phyloP scores from a whole-genome alignment of 2,888 invertebrate genomes.

The Epirrita christyi region DNA sequence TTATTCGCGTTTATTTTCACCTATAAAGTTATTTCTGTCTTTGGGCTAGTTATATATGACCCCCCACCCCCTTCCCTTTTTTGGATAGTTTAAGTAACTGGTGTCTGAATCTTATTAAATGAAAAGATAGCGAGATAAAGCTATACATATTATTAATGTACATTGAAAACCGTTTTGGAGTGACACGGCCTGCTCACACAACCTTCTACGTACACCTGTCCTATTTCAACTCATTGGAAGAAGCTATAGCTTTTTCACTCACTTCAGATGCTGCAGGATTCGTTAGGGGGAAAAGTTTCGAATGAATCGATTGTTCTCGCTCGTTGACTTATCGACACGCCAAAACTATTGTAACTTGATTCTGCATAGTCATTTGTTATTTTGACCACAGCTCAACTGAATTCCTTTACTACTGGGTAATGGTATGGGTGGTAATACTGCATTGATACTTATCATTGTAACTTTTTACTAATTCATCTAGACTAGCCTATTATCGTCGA shows the following conservation, averaged over 20 bases:
- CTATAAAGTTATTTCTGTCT: too few species aligned
- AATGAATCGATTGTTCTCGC: conserved; percentile 39
- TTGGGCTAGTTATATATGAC: too few species aligned
- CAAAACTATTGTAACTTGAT: conserved; percentile 28
- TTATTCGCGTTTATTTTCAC: too few species aligned
- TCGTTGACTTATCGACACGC: conserved; percentile 37
- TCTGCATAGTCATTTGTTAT: conserved; percentile 7
- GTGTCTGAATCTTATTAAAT: too few species aligned
- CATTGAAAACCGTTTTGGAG: not conserved
- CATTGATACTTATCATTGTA: too few species aligned
- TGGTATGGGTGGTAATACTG: too few species aligned
- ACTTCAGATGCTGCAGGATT: conserved; percentile 29
- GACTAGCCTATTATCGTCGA: too few species aligned
- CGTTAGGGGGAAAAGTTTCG: conserved; percentile 26
- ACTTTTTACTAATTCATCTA: too few species aligned
- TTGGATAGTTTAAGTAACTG: too few species aligned
- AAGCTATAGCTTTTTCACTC: conserved; percentile 27
- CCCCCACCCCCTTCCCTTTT: too few species aligned
- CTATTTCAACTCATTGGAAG: conserved; percentile 38
- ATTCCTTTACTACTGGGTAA: not conserved
- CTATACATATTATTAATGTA: not conserved
- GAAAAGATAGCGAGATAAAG: too few species aligned
- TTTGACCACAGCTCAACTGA: conserved; percentile 3
- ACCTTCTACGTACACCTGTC: conserved; percentile 60
- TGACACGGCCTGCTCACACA: conserved; percentile 48